Evolutionary conservation across 2,888 invertebrate genomes (phyloP), one percentile per base, ranked within the genome.

Genomic region (Sinopyrophorus schimmeli): DNA sequence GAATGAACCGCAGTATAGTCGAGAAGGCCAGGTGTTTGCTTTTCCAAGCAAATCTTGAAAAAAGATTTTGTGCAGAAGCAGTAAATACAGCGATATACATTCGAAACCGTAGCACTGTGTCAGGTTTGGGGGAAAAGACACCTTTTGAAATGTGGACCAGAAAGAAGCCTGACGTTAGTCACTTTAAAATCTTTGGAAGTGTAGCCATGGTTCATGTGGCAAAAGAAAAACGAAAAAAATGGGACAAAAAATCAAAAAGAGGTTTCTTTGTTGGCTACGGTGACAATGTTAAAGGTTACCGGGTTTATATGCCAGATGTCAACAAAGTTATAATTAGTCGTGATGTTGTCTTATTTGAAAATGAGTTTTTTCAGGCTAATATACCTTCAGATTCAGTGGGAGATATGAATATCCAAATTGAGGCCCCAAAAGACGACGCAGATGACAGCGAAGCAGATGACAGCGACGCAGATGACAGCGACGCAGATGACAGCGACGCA

Each of bases 71-170:
- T 61, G 49, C 42, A n/a, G 53, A 60, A 49, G 51, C 59, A 3
- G 50, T 48, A 2, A 40, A 58, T 28, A 62, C 62, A 5, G 61
- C 63, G 9, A 49, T 54, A 4, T 64, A 62, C 35, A 16, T 60
- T 3, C 20, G 34, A 11, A 65, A 65, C 27, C 48, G 65, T 34
- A 52, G 49, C 4, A 1, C 39, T 14, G 42, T 24, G 3, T 15
- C 44, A 5, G 31, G 37, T n/a, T 35, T 59, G 7, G 35, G 39
- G 11, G 34, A 53, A 11, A 55, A 61, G 51, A 67, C 63, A 1
- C 66, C 70, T 3, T 59, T 54, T 48, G 68, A 69, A 49, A 14
- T 57, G 5, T 68, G 68, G 66, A 46, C 49, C 35, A 55, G 59
- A 2, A 50, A 37, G 14, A 68, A 65, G 47, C 67, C 67, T 6